A percentile compares a stretch with the other conserved stretches of the same genome.
These are phyloP conservation scores for Rotaria socialis DNA, from an alignment of 2,888 invertebrate genomes.

Conservation along the genomic window DNA sequence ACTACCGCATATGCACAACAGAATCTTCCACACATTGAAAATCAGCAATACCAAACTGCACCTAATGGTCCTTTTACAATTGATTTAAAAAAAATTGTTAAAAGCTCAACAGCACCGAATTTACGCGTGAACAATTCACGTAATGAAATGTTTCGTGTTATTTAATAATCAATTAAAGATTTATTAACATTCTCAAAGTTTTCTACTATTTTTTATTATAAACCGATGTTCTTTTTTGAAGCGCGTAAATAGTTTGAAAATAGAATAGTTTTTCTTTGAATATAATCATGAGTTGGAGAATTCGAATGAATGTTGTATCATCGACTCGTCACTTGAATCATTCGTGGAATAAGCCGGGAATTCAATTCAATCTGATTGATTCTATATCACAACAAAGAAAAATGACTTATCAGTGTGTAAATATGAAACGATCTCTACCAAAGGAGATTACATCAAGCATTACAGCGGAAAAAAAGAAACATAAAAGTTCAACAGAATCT, in stretches of 20 bases:
- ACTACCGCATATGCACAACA: background rate
- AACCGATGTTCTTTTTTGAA: too few species aligned
- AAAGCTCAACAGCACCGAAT: background rate
- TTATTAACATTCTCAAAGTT: background rate
- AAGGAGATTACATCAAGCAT: background rate
- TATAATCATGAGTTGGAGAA: slow-evolving; percentile 18
- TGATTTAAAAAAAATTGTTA: background rate
- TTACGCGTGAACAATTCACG: background rate
- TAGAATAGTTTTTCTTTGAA: background rate
- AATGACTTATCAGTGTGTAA: background rate
- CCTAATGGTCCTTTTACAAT: background rate
- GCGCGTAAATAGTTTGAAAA: background rate
- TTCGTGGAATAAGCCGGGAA: background rate
- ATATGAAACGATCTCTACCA: background rate
- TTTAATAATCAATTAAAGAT: background rate
- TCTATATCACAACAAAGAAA: background rate
- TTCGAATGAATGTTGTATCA: background rate
- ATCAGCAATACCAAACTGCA: background rate
- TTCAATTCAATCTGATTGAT: background rate
- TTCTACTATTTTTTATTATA: too few species aligned
- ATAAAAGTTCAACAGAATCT: background rate
- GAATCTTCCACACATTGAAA: background rate
- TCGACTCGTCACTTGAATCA: too few species aligned
- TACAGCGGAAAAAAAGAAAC: background rate
- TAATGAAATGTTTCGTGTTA: background rate